phyloP scores from a whole-genome alignment of 2,888 invertebrate genomes.

The Dolomedes plantarius region DNA sequence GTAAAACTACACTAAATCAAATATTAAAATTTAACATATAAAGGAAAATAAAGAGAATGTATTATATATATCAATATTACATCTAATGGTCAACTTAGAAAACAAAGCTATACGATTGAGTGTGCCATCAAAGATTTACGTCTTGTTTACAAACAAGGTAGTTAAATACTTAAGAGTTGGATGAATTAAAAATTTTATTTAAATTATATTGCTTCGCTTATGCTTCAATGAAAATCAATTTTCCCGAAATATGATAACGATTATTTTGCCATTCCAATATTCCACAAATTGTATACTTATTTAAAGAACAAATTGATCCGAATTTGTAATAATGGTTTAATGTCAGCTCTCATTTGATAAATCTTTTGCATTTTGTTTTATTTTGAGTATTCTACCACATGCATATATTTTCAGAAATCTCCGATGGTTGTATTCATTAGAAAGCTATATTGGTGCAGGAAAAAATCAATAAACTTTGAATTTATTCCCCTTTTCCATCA shows the following conservation, averaged over 20 bases:
- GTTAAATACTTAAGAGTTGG: too few species aligned
- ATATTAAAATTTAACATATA: too few species aligned
- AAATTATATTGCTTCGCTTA: neutral
- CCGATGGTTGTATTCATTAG: neutral
- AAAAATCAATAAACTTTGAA: neutral
- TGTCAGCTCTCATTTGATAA: neutral
- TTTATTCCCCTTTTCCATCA: neutral
- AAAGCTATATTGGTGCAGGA: neutral
- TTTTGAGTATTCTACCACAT: neutral
- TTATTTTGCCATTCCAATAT: neutral
- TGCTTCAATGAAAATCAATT: neutral
- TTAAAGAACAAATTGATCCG: neutral
- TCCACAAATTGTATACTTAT: neutral
- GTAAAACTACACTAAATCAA: too few species aligned
- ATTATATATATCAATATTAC: too few species aligned
- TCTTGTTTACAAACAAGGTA: too few species aligned
- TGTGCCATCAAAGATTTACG: too few species aligned
- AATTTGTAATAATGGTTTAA: neutral
- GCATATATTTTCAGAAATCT: neutral
- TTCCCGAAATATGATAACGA: neutral
- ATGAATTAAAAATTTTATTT: neutral
- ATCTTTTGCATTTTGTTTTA: neutral
- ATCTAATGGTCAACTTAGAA: too few species aligned
- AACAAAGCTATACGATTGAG: too few species aligned
- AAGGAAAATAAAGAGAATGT: too few species aligned